These are phyloP conservation scores for Nyctalus aviator DNA, from an alignment of 2,797 vertebrate genomes.

Conservation along the genomic window DNA sequence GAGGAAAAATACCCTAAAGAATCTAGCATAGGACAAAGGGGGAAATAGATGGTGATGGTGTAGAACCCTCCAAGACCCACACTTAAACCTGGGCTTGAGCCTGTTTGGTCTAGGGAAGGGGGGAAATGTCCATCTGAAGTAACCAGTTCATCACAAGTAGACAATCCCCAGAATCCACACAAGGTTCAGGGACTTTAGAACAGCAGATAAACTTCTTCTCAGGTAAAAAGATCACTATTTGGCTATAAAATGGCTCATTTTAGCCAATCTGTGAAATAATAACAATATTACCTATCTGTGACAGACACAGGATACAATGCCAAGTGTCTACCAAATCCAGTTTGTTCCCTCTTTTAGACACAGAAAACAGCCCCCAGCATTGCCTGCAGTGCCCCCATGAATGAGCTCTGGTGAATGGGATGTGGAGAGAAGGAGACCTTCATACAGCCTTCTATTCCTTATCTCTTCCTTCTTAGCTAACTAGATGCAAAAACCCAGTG, in stretches of 20 bases:
- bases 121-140: background rate
- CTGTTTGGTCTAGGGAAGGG: background rate
- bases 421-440: background rate
- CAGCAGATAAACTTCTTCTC: background rate
- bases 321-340: background rate
- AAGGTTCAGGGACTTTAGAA: background rate
- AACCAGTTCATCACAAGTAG: background rate
- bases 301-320: background rate
- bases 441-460: background rate
- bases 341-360: background rate
- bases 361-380: background rate
- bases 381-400: background rate
- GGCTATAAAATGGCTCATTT: background rate
- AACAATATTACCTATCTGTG: background rate
- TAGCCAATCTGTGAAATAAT: background rate
- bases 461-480: background rate
- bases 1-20: background rate
- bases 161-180: background rate
- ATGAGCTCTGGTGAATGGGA: background rate
- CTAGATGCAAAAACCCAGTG: background rate
- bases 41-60: too few relatives aligned
- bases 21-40: slow-evolving; percentile 44
- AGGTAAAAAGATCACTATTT: background rate
- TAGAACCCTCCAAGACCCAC: background rate
- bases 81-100: background rate